These are phyloP conservation scores for Conomelus anceps DNA, from an alignment of 2,888 invertebrate species.

Conservation along the genomic window DNA sequence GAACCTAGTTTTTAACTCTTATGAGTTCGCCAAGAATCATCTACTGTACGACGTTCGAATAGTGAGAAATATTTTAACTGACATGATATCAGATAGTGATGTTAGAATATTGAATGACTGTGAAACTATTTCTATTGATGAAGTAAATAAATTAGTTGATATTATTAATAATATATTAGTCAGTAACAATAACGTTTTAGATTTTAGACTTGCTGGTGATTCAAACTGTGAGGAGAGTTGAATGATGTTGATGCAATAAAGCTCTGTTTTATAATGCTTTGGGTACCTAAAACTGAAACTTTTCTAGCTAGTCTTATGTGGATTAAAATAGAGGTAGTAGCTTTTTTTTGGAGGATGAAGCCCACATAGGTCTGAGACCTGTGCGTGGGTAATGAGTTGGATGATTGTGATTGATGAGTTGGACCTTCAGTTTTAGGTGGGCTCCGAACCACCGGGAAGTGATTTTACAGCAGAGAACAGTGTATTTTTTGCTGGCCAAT, in stretches of 20 bases:
- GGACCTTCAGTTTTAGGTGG: too few relatives aligned
- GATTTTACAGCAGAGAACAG: too few relatives aligned
- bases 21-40: background rate
- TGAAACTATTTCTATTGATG: background rate
- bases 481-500: too few relatives aligned
- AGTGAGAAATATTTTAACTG: background rate
- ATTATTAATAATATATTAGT: background rate
- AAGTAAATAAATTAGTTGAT: background rate
- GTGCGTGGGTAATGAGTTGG: too few relatives aligned
- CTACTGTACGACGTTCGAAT: background rate
- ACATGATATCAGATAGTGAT: background rate
- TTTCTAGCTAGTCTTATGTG: too few relatives aligned
- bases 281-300: too few relatives aligned
- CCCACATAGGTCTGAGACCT: too few relatives aligned
- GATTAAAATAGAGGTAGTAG: too few relatives aligned
- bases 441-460: too few relatives aligned
- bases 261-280: too few relatives aligned
- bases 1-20: conserved; percentile 29
- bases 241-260: background rate
- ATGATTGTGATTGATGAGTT: too few relatives aligned
- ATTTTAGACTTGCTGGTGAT: background rate
- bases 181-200: background rate
- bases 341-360: too few relatives aligned
- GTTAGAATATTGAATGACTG: background rate
- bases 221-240: background rate